Conservation (phyloP, 2,888 invertebrate species). For the Netelia melanura region DNA sequence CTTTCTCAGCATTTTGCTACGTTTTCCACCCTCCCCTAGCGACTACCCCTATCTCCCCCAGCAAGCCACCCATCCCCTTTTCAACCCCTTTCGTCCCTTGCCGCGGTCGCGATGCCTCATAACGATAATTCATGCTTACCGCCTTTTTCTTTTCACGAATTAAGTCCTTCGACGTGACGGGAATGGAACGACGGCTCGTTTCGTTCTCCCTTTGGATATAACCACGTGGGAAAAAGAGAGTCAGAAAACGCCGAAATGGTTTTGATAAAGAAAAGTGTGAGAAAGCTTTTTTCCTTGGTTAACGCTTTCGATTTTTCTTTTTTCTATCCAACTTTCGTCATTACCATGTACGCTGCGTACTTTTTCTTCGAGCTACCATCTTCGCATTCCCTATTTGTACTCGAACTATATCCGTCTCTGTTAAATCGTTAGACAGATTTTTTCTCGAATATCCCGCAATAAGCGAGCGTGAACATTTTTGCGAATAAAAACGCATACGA, state of each 20-base stretch:
- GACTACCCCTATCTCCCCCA: constrained; percentile 2
- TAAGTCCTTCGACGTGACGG: constrained; percentile 76
- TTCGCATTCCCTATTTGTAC: neutral
- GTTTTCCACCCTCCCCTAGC: neutral
- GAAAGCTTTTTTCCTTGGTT: neutral
- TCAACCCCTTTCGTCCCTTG: neutral
- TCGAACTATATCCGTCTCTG: no score
- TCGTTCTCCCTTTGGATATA: constrained; percentile 47
- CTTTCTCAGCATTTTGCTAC: constrained; percentile 48
- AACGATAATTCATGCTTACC: constrained; percentile 78
- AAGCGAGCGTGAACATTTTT: no score
- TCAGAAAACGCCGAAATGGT: neutral
- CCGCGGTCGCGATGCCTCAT: constrained; percentile 14
- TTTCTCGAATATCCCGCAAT: no score
- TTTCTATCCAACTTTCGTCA: neutral
- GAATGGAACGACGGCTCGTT: constrained; percentile 69
- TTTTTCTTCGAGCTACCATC: neutral
- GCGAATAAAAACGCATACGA: no score
- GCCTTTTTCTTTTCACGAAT: constrained; percentile 76
- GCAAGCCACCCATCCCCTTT: neutral
- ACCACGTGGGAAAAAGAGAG: constrained; percentile 8
- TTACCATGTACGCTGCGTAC: neutral
- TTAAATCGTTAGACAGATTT: no score
- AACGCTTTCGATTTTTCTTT: neutral
- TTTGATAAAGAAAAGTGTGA: neutral